A percentile compares a stretch with the other conserved stretches of the same genome.
These are phyloP conservation scores for Drosophila pallidifrons DNA, from an alignment of 1,140 invertebrate species.

Conservation along the genomic window DNA sequence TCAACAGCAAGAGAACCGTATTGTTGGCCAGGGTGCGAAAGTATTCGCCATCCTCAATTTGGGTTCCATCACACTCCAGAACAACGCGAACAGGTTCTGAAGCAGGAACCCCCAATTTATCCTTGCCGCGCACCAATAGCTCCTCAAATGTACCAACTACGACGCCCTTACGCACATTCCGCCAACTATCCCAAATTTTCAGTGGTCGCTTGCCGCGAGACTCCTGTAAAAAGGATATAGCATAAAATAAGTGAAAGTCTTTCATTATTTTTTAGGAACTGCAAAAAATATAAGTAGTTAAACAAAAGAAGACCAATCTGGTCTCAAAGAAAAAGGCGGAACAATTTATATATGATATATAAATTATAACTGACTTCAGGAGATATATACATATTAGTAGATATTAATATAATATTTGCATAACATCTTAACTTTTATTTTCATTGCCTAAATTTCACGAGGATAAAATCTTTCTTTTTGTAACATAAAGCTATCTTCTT, in stretches of 20 bases:
- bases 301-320: too few relatives aligned
- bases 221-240: conserved; percentile 88
- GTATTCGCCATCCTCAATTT: conserved; percentile 97
- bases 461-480: too few relatives aligned
- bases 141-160: conserved; percentile 96
- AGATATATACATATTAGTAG: too few relatives aligned
- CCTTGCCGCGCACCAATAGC: conserved; percentile 95
- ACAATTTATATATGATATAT: too few relatives aligned
- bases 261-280: background rate
- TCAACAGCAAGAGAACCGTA: conserved; percentile 94
- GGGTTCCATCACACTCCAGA: conserved; percentile 96
- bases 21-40: conserved; percentile 96
- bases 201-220: conserved; percentile 97
- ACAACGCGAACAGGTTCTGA: conserved; percentile 94
- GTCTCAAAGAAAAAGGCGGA: too few relatives aligned
- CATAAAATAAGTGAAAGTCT: too few relatives aligned
- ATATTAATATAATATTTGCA: too few relatives aligned
- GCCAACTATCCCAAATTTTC: conserved; percentile 98
- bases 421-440: too few relatives aligned
- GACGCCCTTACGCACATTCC: conserved; percentile 96
- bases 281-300: conserved; percentile 15
- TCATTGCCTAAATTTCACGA: too few relatives aligned
- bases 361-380: too few relatives aligned
- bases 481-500: too few relatives aligned
- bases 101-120: conserved; percentile 94